These are phyloP conservation scores for Ostrea edulis DNA, from an alignment of 1,140 invertebrate species.

Conservation along the genomic window DNA sequence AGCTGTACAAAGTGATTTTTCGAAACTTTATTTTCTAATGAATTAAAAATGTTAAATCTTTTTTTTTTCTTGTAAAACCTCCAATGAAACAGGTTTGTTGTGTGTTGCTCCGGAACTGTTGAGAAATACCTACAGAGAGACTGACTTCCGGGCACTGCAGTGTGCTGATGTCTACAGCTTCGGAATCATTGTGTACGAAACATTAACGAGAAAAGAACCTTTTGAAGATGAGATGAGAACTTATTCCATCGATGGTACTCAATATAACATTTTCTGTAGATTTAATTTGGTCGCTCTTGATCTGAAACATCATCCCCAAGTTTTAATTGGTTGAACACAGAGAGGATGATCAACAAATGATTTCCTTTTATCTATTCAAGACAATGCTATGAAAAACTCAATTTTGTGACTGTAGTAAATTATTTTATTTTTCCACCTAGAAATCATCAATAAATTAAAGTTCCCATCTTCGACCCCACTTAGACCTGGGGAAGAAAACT, in stretches of 20 bases:
- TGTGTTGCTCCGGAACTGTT: slow-evolving; percentile 90
- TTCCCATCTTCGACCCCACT: neutral
- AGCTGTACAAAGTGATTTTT: too few relatives aligned
- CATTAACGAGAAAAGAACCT: slow-evolving; percentile 66
- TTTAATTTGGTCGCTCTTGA: too few relatives aligned
- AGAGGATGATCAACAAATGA: too few relatives aligned
- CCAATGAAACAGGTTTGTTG: slow-evolving; percentile 91
- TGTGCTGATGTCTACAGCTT: slow-evolving; percentile 96
- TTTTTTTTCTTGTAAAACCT: too few relatives aligned
- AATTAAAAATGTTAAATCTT: too few relatives aligned
- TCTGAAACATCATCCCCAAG: too few relatives aligned
- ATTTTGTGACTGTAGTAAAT: too few relatives aligned
- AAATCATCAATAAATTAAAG: neutral
- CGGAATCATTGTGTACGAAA: slow-evolving; percentile 89
- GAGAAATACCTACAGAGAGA: slow-evolving; percentile 80
- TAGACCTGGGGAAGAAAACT: neutral
- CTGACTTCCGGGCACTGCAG: slow-evolving; percentile 83
- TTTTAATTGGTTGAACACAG: too few relatives aligned
- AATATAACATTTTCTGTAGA: neutral
- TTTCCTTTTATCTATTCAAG: too few relatives aligned
- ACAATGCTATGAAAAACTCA: too few relatives aligned
- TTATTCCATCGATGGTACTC: neutral
- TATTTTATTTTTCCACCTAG: too few relatives aligned
- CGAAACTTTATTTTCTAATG: too few relatives aligned
- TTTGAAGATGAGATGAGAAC: slow-evolving; percentile 60